A percentile compares a stretch with the other conserved stretches of the same genome.
These are phyloP conservation scores for Phoxinus dragarum DNA, from an alignment of 2,797 vertebrate genomes.

Conservation along the genomic window DNA sequence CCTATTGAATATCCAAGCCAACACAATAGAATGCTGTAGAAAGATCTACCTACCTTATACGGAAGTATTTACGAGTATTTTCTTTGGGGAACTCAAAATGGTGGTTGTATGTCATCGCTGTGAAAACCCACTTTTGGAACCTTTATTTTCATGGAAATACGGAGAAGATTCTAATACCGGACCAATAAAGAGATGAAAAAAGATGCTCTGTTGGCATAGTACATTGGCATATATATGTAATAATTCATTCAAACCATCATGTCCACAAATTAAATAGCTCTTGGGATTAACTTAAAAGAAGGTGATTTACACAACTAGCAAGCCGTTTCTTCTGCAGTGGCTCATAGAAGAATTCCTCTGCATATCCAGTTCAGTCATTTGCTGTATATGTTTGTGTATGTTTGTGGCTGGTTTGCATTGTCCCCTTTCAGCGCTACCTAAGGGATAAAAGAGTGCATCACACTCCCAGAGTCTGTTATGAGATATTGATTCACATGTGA, in stretches of 20 bases:
- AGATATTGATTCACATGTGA: constrained; percentile 70
- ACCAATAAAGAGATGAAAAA: not conserved
- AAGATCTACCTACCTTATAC: not conserved
- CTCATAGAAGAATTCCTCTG: not conserved
- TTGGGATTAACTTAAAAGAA: constrained; percentile 4
- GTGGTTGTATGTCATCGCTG: not conserved
- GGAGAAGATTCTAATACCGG: not conserved
- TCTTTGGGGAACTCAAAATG: not conserved
- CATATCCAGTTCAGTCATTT: constrained; percentile 9
- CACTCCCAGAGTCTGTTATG: constrained; percentile 52
- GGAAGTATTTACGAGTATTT: not conserved
- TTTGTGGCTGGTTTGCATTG: not conserved
- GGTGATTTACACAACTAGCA: not conserved
- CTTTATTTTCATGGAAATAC: not conserved
- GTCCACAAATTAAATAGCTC: not conserved
- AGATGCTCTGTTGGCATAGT: not conserved
- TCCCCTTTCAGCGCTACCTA: not conserved
- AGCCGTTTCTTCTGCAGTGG: not conserved
- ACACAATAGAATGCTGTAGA: not conserved
- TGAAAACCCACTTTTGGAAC: too few relatives aligned
- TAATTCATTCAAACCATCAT: not conserved
- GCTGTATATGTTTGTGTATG: constrained; percentile 1
- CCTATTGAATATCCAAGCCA: not conserved
- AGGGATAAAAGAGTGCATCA: constrained; percentile 41
- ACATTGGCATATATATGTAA: not conserved